These are phyloP conservation scores for Elachura formosa DNA, from an alignment of 2,113 vertebrate species.

Conservation along the genomic window DNA sequence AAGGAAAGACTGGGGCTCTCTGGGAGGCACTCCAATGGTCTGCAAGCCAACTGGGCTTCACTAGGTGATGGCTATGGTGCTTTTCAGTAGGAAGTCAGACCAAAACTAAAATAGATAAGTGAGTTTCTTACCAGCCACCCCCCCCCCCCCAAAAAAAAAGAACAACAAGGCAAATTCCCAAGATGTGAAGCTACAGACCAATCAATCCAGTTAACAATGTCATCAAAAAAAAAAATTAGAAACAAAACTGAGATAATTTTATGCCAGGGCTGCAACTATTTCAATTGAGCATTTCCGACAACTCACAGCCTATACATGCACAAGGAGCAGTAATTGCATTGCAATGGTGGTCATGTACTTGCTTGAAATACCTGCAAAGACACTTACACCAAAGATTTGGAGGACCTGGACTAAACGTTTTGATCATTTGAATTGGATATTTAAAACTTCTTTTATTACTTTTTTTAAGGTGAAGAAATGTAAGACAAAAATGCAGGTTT, in stretches of 20 bases:
- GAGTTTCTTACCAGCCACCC: neutral
- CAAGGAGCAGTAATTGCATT: neutral
- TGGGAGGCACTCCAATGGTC: neutral
- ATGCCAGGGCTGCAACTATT: neutral
- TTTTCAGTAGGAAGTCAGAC: neutral
- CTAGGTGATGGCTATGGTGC: neutral
- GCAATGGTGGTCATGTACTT: neutral
- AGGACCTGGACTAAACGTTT: neutral
- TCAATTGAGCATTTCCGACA: neutral
- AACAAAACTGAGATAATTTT: neutral
- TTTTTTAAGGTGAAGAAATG: neutral
- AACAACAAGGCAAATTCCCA: neutral
- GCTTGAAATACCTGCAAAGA: neutral
- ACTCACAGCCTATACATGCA: rapidly evolving
- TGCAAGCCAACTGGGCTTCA: neutral
- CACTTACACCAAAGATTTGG: neutral
- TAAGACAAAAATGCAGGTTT: neutral
- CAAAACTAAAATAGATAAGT: neutral
- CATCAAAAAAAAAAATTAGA: neutral
- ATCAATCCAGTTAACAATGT: neutral
- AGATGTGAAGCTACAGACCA: neutral
- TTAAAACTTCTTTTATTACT: neutral
- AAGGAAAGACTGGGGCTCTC: neutral
- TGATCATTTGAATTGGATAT: neutral
- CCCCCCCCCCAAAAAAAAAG: neutral